phyloP scores from a whole-genome alignment of 2,113 vertebrate species.

The Lepus europaeus region DNA sequence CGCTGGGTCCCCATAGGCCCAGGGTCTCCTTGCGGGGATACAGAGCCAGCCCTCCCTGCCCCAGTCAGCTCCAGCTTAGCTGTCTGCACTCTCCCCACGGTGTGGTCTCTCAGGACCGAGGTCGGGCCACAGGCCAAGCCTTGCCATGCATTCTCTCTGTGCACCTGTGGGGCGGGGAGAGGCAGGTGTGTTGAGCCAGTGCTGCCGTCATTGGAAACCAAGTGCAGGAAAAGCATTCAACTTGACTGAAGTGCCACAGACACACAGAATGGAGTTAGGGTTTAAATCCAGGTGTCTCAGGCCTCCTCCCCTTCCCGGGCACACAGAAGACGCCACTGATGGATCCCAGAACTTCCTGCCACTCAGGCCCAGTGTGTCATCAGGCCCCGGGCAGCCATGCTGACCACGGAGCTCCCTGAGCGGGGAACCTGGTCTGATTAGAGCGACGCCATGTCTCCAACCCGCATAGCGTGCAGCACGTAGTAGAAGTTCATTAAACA shows the following conservation, averaged over 20 bases:
- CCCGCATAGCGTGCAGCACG: neutral
- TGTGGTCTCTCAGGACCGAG: neutral
- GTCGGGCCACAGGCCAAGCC: rapidly evolving
- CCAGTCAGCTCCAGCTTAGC: rapidly evolving
- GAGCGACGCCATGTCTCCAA: rapidly evolving
- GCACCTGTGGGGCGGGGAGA: rapidly evolving
- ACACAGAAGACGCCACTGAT: rapidly evolving
- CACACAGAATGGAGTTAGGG: rapidly evolving
- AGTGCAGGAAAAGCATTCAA: neutral
- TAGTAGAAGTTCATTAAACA: neutral
- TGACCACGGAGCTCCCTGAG: rapidly evolving
- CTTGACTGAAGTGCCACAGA: neutral
- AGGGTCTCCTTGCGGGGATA: rapidly evolving
- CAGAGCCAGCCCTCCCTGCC: too few species aligned
- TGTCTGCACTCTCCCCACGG: neutral
- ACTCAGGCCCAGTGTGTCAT: neutral
- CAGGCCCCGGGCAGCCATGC: neutral
- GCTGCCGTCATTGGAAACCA: rapidly evolving
- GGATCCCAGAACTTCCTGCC: neutral
- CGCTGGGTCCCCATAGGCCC: neutral
- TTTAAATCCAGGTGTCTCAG: neutral
- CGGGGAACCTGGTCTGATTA: rapidly evolving
- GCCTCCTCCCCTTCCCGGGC: rapidly evolving
- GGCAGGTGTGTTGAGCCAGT: rapidly evolving
- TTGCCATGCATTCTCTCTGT: rapidly evolving